Percentiles rank a stretch among this genome's conserved stretches.
These are phyloP conservation scores for Pachypanchax playfairii DNA, from an alignment of 2,113 vertebrate genomes.

Conservation along the genomic window DNA sequence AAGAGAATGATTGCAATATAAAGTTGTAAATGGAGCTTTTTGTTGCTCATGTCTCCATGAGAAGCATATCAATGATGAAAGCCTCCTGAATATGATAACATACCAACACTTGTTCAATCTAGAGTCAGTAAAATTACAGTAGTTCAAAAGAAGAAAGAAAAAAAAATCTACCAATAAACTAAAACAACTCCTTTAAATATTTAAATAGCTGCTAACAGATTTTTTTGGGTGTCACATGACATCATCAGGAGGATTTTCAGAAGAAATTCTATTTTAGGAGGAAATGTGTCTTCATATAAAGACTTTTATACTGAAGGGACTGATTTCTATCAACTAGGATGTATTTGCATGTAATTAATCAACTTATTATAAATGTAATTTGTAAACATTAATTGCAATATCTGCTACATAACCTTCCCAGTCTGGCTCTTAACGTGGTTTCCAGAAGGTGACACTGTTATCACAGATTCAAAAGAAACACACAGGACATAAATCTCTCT, in stretches of 20 bases:
- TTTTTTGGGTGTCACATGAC: neutral
- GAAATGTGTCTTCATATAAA: neutral
- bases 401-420: no score
- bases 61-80: slow-evolving; percentile 7
- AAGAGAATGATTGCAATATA: slow-evolving; percentile 49
- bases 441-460: no score
- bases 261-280: neutral
- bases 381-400: no score
- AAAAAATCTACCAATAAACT: neutral
- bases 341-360: no score
- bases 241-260: neutral
- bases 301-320: no score
- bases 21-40: slow-evolving; percentile 36
- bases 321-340: no score
- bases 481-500: no score
- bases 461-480: no score
- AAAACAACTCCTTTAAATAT: neutral
- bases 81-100: neutral
- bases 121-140: neutral
- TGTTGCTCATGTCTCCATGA: slow-evolving; percentile 7
- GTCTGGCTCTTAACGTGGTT: no score
- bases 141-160: neutral
- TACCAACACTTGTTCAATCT: neutral
- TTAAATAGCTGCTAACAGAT: no score
- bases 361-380: no score